Evolutionary conservation across 1,140 invertebrate species (phyloP).

Genomic region (Euwallacea similis): DNA sequence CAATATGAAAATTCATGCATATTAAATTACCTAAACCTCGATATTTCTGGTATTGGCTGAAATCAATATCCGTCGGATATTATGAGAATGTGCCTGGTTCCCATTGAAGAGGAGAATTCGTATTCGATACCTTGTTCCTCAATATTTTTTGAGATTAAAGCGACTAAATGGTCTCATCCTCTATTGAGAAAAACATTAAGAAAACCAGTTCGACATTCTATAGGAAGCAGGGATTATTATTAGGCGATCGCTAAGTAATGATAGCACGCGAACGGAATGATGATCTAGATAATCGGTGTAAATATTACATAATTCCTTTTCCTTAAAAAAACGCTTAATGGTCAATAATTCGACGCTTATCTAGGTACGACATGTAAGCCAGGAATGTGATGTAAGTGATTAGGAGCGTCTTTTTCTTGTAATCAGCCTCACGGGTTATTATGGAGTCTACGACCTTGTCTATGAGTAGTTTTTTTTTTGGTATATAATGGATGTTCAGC

Average conservation of each 20-base stretch:
- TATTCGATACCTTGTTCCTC: too few species aligned
- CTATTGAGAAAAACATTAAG: too few species aligned
- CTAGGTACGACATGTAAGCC: too few species aligned
- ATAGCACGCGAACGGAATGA: conserved; percentile 2
- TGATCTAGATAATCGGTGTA: conserved; percentile 4
- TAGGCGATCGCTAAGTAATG: neutral
- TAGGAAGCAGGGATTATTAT: neutral
- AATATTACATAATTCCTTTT: conserved; percentile 5
- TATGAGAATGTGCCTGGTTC: neutral
- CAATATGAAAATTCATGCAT: neutral
- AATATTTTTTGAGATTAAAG: too few species aligned
- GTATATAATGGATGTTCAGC: too few species aligned
- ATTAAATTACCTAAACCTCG: neutral
- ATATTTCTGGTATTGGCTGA: neutral
- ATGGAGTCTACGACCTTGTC: too few species aligned
- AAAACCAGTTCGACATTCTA: neutral
- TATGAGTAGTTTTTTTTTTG: too few species aligned
- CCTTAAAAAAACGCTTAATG: conserved; percentile 2
- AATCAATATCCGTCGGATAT: neutral
- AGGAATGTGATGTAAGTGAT: too few species aligned
- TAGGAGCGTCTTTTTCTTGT: too few species aligned
- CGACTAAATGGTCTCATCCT: too few species aligned
- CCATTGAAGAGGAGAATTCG: too few species aligned
- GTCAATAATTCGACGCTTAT: neutral
- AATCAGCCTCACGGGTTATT: too few species aligned